Conservation (phyloP, 2,888 invertebrate genomes). For the Linnaemya tessellans region DNA sequence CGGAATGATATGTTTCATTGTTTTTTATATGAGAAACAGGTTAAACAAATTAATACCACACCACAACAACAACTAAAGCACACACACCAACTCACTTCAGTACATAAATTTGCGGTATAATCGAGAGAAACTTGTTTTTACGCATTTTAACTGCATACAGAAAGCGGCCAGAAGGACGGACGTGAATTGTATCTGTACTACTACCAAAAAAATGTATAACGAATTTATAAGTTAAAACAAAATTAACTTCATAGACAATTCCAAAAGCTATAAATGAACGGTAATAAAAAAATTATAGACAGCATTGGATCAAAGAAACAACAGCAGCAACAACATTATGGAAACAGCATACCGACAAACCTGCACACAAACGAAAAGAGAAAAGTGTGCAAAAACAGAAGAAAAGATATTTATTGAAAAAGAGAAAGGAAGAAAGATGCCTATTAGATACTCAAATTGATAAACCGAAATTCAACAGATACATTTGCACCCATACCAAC, state of each 20-base stretch:
- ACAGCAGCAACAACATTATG: not conserved
- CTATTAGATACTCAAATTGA: conserved; percentile 9
- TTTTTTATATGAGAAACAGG: conserved; percentile 75
- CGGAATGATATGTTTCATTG: conserved; percentile 46
- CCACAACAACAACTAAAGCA: conserved; percentile 22
- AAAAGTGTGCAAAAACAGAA: conserved; percentile 12
- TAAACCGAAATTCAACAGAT: conserved; percentile 11
- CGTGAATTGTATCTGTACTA: conserved; percentile 10
- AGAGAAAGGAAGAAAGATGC: conserved; percentile 13
- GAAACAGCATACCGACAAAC: not conserved
- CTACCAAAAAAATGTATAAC: conserved; percentile 53
- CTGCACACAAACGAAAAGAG: conserved; percentile 15
- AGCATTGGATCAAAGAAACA: conserved; percentile 16
- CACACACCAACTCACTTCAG: not conserved
- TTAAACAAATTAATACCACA: conserved; percentile 73
- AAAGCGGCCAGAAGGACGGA: not conserved
- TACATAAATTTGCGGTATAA: conserved; percentile 75
- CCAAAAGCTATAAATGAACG: conserved; percentile 35
- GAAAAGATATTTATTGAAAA: conserved; percentile 8
- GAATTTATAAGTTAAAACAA: conserved; percentile 35
- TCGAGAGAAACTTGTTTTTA: conserved; percentile 70
- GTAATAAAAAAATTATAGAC: conserved; percentile 33
- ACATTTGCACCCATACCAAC: not conserved
- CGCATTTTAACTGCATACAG: conserved; percentile 64
- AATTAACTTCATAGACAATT: conserved; percentile 29